Conservation (phyloP, 1,140 invertebrate species). For the Macrocentrus cingulum region DNA sequence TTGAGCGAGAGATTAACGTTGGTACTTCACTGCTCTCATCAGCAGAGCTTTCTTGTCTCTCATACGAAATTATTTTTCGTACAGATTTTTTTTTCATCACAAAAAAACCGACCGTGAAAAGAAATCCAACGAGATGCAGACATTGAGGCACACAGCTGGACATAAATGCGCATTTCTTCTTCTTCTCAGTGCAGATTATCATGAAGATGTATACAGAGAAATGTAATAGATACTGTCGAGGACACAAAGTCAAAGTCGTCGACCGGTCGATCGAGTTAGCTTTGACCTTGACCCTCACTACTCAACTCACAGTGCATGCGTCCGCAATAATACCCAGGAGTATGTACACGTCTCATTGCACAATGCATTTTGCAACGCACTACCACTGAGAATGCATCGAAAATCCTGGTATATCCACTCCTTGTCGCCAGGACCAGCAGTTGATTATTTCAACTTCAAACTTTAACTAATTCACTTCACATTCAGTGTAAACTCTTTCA, state of each 20-base stretch:
- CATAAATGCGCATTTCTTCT: background rate
- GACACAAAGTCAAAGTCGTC: constrained; percentile 25
- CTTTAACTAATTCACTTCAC: background rate
- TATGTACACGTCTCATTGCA: background rate
- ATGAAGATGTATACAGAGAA: background rate
- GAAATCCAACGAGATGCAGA: background rate
- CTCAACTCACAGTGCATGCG: constrained; percentile 16
- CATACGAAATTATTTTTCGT: constrained; percentile 12
- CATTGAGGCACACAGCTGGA: background rate
- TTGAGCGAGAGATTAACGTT: constrained; percentile 42
- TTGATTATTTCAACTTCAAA: too few relatives aligned
- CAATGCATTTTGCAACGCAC: background rate
- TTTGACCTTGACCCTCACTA: constrained; percentile 28
- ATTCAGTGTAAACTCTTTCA: background rate
- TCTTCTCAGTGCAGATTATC: too few relatives aligned
- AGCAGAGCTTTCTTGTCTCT: constrained; percentile 32
- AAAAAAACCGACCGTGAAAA: constrained; percentile 4
- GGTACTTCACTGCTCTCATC: constrained; percentile 23
- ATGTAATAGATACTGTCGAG: background rate
- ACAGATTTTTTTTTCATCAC: background rate
- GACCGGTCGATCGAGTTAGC: constrained; percentile 28
- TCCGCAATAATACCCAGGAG: background rate
- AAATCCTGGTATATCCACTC: too few relatives aligned
- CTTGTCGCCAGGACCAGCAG: too few relatives aligned
- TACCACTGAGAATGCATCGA: too few relatives aligned